Conservation (phyloP, 2,797 vertebrate species). For the Sus cebifrons region DNA sequence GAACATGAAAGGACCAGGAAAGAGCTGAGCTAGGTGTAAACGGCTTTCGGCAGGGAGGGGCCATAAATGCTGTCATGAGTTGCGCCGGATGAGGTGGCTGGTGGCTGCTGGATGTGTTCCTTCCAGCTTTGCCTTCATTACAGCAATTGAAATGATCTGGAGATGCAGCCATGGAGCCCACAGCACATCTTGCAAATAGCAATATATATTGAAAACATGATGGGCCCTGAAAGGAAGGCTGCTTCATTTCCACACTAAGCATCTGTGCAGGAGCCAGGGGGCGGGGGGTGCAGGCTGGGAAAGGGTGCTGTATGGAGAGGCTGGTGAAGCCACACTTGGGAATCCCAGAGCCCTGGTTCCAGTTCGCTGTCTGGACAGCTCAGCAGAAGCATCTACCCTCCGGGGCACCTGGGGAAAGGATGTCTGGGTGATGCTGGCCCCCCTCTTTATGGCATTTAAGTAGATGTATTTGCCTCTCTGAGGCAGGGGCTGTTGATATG, state of each 20-base stretch:
- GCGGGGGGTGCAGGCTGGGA: fast-evolving
- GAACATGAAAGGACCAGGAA: neutral
- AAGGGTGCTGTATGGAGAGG: fast-evolving
- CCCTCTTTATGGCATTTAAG: neutral
- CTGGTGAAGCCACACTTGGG: fast-evolving
- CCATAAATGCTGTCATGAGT: neutral
- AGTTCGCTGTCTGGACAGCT: neutral
- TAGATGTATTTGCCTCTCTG: neutral
- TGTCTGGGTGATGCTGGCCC: neutral
- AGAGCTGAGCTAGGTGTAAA: conserved; percentile 58
- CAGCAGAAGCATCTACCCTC: neutral
- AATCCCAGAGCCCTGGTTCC: neutral
- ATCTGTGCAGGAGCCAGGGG: neutral
- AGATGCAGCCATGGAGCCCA: conserved; percentile 16
- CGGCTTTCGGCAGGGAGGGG: neutral
- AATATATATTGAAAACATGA: conserved; percentile 67
- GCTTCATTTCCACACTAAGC: conserved; percentile 50
- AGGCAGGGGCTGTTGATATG: neutral
- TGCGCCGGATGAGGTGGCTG: neutral
- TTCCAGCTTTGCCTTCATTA: conserved; percentile 68
- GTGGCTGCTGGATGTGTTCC: neutral
- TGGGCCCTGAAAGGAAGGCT: conserved; percentile 60
- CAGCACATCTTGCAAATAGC: conserved; percentile 70
- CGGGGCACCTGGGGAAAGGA: neutral
- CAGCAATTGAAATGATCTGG: conserved; percentile 16